Evolutionary conservation across 2,888 invertebrate species (phyloP).

Genomic region (Stictocephala bisonia): DNA sequence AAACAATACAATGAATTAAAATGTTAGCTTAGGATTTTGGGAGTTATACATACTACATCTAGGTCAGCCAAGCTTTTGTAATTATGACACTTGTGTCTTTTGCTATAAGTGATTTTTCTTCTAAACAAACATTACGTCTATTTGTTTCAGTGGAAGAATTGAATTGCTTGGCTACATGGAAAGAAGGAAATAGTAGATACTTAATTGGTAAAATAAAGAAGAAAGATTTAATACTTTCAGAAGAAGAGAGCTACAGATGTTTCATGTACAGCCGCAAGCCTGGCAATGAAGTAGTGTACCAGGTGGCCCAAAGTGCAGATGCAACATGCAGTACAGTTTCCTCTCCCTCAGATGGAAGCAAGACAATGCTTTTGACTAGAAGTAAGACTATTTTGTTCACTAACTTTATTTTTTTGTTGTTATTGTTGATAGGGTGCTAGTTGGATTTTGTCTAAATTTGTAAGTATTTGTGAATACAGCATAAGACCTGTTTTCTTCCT

Average conservation of each 20-base stretch:
- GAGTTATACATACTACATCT: no score
- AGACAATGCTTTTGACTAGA: conserved; percentile 81
- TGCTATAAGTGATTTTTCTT: no score
- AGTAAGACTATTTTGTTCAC: conserved; percentile 66
- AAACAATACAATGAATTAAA: no score
- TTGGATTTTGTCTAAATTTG: no score
- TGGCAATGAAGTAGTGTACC: conserved; percentile 66
- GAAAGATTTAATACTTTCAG: conserved; percentile 72
- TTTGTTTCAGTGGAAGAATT: conserved; percentile 80
- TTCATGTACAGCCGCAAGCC: conserved; percentile 74
- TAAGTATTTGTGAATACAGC: no score
- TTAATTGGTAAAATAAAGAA: conserved; percentile 72
- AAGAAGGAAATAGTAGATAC: conserved; percentile 83
- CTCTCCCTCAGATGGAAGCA: conserved; percentile 80
- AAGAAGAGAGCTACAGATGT: conserved; percentile 85
- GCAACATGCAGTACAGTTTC: conserved; percentile 83
- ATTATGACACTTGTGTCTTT: no score
- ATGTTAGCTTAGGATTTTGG: no score
- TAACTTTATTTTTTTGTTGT: no score
- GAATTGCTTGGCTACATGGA: conserved; percentile 87
- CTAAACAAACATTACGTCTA: no score
- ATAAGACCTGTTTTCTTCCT: no score
- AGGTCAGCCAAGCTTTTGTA: no score
- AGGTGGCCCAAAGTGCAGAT: conserved; percentile 81
- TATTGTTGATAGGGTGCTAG: no score